Evolutionary conservation across 2,113 vertebrate species (phyloP).

Genomic region (Phainopepla nitens): DNA sequence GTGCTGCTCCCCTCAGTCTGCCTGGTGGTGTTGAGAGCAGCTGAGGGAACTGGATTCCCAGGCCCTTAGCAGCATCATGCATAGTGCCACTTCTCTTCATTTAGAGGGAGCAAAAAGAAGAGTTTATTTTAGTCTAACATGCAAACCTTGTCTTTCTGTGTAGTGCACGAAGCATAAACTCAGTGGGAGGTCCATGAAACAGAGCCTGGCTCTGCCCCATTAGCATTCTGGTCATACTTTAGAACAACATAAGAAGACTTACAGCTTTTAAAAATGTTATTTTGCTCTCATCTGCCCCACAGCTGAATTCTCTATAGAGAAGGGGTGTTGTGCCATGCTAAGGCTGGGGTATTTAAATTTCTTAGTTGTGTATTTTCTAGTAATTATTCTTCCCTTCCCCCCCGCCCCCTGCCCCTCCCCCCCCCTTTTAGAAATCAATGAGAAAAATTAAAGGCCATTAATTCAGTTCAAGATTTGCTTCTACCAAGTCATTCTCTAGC

Average conservation of each 20-base stretch:
- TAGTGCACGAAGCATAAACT: not conserved
- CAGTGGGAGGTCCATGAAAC: not conserved
- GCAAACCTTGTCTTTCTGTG: not conserved
- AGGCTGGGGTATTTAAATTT: not conserved
- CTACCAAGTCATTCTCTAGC: not conserved
- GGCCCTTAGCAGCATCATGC: not conserved
- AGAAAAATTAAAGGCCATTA: not conserved
- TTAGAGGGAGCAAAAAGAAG: not conserved
- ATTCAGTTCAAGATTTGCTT: not conserved
- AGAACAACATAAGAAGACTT: not conserved
- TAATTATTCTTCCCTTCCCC: not conserved
- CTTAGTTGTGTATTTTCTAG: not conserved
- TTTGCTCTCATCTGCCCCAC: not conserved
- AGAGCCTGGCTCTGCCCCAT: not conserved
- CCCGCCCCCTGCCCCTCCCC: accelerated
- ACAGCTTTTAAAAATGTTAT: not conserved
- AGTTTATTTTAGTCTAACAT: not conserved
- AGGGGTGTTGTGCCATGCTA: not conserved
- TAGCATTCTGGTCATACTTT: conserved; percentile 34
- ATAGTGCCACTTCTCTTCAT: not conserved
- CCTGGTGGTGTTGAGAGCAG: not conserved
- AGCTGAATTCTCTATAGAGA: not conserved
- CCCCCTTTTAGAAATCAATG: not conserved
- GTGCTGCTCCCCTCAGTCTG: not conserved
- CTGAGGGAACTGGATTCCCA: not conserved